Conservation (phyloP, 2,797 vertebrate genomes). For the Amphiprion clarkii region DNA sequence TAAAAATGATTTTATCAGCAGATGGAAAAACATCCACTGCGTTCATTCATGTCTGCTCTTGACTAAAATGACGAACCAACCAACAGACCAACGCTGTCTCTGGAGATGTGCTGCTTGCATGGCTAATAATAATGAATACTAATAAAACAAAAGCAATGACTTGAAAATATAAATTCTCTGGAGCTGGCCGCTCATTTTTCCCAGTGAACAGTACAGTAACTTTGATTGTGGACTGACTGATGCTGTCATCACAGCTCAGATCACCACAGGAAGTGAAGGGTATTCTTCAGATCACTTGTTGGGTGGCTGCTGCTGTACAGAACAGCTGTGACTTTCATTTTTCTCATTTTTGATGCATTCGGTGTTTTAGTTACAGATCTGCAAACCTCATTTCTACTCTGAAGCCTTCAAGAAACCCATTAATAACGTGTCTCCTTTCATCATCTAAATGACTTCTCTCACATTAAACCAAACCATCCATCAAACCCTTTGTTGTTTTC, state of each 20-base stretch:
- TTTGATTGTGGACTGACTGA: constrained; percentile 8
- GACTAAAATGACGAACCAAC: not conserved
- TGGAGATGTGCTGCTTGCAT: not conserved
- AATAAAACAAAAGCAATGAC: not conserved
- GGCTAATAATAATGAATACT: not conserved
- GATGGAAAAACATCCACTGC: too few species aligned
- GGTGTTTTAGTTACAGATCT: constrained; percentile 12
- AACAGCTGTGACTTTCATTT: constrained; percentile 18
- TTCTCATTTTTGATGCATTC: constrained; percentile 6
- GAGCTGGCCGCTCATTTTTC: constrained; percentile 24
- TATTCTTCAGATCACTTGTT: constrained; percentile 10
- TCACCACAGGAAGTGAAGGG: constrained; percentile 11
- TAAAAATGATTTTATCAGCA: too few species aligned
- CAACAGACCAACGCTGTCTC: not conserved
- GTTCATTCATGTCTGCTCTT: too few species aligned
- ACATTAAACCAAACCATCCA: constrained; percentile 74
- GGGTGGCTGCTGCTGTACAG: not conserved
- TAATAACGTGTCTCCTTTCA: constrained; percentile 58
- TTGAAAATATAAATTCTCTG: constrained; percentile 22
- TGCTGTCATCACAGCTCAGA: constrained; percentile 37
- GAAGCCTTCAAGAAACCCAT: constrained; percentile 40
- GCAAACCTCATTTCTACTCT: constrained; percentile 23
- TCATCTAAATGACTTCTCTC: constrained; percentile 68
- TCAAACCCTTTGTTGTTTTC: constrained; percentile 61
- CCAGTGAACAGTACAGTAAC: constrained; percentile 13